phyloP scores from a whole-genome alignment of 1,140 invertebrate genomes.

The Drosophila sechellia region DNA sequence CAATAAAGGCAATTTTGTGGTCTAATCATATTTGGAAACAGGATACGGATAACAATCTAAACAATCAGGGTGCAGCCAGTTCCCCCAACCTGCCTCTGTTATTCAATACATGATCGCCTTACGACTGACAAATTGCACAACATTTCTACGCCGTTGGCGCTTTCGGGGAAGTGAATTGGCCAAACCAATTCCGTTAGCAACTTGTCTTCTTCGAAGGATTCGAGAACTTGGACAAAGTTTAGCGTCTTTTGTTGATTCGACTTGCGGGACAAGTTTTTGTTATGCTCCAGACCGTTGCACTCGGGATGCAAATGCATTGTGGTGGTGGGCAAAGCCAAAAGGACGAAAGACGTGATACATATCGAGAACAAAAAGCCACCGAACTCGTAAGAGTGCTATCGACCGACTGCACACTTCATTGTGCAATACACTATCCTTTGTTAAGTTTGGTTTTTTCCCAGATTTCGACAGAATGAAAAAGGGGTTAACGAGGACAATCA shows the following conservation, averaged over 20 bases:
- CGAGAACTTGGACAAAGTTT: constrained; percentile 45
- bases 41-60: constrained; percentile 3
- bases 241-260: constrained; percentile 31
- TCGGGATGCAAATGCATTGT: constrained; percentile 71
- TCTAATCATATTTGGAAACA: constrained; percentile 28
- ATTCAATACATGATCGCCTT: constrained; percentile 56
- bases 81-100: constrained; percentile 16
- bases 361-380: constrained; percentile 53
- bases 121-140: constrained; percentile 66
- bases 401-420: constrained; percentile 12
- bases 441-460: not conserved
- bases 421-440: not conserved
- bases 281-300: constrained; percentile 50
- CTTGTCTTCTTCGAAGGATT: constrained; percentile 48
- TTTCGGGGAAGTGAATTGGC: not conserved
- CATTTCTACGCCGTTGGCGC: constrained; percentile 51
- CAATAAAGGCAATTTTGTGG: constrained; percentile 11
- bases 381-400: constrained; percentile 28
- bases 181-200: constrained; percentile 52
- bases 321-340: constrained; percentile 17
- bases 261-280: constrained; percentile 43
- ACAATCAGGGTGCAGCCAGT: constrained; percentile 2
- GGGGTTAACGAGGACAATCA: not conserved
- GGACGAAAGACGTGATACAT: constrained; percentile 15
- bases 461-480: not conserved